These are phyloP conservation scores for Phataginus tetradactyla DNA, from an alignment of 2,797 vertebrate species.

Conservation along the genomic window DNA sequence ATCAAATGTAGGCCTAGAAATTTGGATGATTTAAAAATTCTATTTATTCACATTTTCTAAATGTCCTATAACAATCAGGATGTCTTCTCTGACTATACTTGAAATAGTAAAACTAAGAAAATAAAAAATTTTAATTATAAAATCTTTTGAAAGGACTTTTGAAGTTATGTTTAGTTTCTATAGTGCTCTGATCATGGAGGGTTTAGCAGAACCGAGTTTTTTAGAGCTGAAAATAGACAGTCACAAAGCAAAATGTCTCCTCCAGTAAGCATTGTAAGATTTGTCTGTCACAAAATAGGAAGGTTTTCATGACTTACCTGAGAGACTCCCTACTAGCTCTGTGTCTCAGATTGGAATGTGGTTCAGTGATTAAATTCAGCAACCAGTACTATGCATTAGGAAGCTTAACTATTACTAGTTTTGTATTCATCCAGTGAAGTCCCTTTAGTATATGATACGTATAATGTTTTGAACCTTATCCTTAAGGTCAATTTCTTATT, in stretches of 20 bases:
- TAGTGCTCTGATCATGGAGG: neutral
- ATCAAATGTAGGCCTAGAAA: constrained; percentile 26
- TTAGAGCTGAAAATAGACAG: constrained; percentile 42
- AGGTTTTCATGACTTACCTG: neutral
- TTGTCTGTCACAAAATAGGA: constrained; percentile 14
- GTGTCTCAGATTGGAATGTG: neutral
- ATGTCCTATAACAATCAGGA: neutral
- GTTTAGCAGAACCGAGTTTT: constrained; percentile 30
- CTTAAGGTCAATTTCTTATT: constrained; percentile 13
- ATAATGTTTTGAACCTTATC: neutral
- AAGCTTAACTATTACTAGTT: neutral
- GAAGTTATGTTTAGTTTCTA: constrained; percentile 24
- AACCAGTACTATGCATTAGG: neutral
- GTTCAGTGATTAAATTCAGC: neutral
- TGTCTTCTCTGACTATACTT: neutral
- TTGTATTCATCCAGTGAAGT: neutral
- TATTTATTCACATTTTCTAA: constrained; percentile 8
- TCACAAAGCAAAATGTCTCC: constrained; percentile 20
- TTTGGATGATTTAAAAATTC: neutral
- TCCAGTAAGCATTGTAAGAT: constrained; percentile 5
- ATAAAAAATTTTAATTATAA: neutral
- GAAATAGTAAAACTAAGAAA: constrained; percentile 25
- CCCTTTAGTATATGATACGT: neutral
- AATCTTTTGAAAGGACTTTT: constrained; percentile 22
- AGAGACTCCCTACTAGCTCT: neutral